Base-by-base conservation (phyloP, 1,140 invertebrate genomes). In the Brachystomella parvula region DNA sequence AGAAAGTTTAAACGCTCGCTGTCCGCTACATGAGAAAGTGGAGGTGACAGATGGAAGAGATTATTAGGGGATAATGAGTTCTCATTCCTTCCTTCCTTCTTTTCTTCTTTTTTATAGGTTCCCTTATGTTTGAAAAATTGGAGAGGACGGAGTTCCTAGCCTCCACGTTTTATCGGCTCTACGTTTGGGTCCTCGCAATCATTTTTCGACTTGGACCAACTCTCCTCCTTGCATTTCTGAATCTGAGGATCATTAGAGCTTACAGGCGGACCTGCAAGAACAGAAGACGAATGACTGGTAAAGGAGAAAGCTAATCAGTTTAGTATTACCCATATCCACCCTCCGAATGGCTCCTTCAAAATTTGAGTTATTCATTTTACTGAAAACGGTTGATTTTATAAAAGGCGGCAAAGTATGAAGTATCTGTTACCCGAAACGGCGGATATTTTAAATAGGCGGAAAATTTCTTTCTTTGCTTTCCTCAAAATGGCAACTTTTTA, bases 121-220 rank as follows among this genome's bases (percentile, higher is more conserved):
- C 59, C 3, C 71, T 81, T 24, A 81, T 85, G 28, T 86, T 83
- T 71, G 79, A 84, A 66, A 79, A 83, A 35, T 77, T 80, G 32
- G 83, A 85, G 67, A 84, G 85, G 57, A 76, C 77, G 2, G 74
- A 74, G 17, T 82, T 84, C 65, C 76, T 82, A 62, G 68, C 79
- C 44, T 79, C 83, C 19, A 60, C 80, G 24, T 82, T 82, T 72
- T 81, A 76, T 44, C 74, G 81, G 75, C 76, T 83, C 1, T 87
- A 87, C 76, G 85, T 83, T 69, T 80, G 85, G 26, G 76, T 85
- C 29, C 75, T 87, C 26, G 85, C 86, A 72, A 74, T 86, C 3
- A 78, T 85, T 29, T 87, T 86, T 74, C 86, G 86, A 76, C 79
- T 86, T 21, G 82, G 83, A 19, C 87, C 87, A 1, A 87, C 84